A percentile compares a stretch with the other conserved stretches of the same genome.
phyloP scores from a whole-genome alignment of 2,888 invertebrate genomes.

The Synanthedon tipuliformis region DNA sequence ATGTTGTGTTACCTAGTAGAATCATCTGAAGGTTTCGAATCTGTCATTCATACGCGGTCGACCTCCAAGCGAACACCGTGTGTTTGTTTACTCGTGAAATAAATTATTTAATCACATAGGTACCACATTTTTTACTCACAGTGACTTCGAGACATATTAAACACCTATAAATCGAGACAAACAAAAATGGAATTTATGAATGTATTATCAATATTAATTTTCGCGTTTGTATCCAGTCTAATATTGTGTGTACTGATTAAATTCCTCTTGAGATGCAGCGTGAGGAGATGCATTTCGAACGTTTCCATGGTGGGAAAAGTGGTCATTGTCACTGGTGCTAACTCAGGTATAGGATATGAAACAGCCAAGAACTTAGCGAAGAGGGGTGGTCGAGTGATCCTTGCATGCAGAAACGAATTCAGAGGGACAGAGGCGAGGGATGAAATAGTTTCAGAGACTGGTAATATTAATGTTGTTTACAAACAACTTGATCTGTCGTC shows the following conservation, averaged over 20 bases:
- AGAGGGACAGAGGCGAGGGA: conserved; percentile 74
- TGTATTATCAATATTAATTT: neutral
- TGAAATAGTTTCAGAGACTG: conserved; percentile 73
- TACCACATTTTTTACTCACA: too few species aligned
- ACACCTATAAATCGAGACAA: neutral
- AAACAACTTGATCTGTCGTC: conserved; percentile 47
- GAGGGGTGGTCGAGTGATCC: conserved; percentile 68
- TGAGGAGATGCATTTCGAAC: conserved; percentile 1
- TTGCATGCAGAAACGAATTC: conserved; percentile 78
- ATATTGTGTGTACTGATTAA: neutral
- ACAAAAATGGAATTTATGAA: neutral
- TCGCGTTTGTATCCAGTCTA: neutral
- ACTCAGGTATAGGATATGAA: conserved; percentile 81
- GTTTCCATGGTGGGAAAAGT: conserved; percentile 17
- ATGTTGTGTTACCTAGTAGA: too few species aligned
- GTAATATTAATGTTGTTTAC: conserved; percentile 73
- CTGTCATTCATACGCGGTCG: too few species aligned
- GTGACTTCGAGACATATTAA: too few species aligned
- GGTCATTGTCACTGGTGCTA: conserved; percentile 77
- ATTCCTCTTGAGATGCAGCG: neutral
- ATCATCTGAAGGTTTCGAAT: too few species aligned
- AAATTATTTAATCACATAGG: too few species aligned
- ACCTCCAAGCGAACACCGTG: too few species aligned
- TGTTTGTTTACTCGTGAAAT: too few species aligned
- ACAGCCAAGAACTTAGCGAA: conserved; percentile 73